phyloP scores from a whole-genome alignment of 2,113 vertebrate species.

The Candoia aspera region DNA sequence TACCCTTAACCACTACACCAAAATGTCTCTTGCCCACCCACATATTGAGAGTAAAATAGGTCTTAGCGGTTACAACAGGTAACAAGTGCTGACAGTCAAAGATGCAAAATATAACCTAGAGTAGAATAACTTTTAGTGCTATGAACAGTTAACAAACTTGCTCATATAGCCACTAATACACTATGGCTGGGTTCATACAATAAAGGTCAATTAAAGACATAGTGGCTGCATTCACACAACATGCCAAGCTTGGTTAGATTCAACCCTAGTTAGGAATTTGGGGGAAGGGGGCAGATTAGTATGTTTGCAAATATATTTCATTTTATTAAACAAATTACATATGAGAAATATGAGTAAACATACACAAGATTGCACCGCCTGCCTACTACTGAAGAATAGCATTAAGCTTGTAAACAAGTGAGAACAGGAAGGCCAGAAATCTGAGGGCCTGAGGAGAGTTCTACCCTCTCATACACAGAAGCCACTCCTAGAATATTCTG shows the following conservation, averaged over 20 bases:
- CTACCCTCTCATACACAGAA: conserved; percentile 20
- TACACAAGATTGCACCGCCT: not conserved
- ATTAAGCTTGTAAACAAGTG: not conserved
- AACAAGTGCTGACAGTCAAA: not conserved
- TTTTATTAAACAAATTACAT: no score
- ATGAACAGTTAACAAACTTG: not conserved
- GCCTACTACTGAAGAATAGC: not conserved
- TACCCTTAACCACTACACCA: no score
- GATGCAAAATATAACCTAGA: no score
- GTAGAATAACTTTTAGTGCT: not conserved
- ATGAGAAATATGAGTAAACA: not conserved
- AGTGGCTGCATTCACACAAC: no score
- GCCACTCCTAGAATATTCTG: conserved; percentile 19
- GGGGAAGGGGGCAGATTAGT: no score
- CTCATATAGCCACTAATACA: no score
- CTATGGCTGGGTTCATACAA: no score
- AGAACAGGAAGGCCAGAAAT: not conserved
- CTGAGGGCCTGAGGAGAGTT: fast-evolving
- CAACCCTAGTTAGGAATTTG: no score
- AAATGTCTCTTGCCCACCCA: not conserved
- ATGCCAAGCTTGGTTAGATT: no score
- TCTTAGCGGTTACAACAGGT: not conserved
- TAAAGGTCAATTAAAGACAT: no score
- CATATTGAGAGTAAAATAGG: not conserved
- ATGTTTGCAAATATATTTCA: no score